Percentiles rank a stretch among this genome's conserved stretches.
Evolutionary conservation across 2,113 vertebrate genomes (phyloP).

Genomic region (Otolemur garnettii): DNA sequence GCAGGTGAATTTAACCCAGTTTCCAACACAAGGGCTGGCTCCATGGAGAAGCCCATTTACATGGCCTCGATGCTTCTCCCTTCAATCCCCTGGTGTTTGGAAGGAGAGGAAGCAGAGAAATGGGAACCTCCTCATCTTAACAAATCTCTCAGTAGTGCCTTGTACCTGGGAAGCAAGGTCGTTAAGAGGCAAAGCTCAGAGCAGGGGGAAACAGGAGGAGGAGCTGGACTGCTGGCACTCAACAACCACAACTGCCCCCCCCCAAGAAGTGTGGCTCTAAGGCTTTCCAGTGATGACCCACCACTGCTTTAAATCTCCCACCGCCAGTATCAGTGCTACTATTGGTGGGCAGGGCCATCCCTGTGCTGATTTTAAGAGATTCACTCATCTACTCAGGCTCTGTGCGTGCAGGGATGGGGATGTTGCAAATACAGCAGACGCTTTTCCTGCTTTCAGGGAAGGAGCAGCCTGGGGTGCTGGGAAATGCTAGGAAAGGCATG

Average conservation of each 20-base stretch:
- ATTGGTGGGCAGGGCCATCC: rapidly evolving
- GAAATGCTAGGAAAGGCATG: background rate
- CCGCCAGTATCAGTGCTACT: background rate
- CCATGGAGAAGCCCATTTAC: background rate
- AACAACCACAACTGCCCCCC: rapidly evolving
- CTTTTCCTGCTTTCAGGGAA: background rate
- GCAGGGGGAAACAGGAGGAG: background rate
- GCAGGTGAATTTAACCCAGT: background rate
- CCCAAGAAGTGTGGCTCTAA: rapidly evolving
- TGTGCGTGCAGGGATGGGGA: background rate
- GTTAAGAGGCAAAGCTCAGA: background rate
- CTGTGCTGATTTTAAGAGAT: background rate
- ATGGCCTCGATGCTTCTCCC: background rate
- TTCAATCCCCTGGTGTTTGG: background rate
- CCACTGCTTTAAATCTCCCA: background rate
- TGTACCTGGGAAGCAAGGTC: background rate
- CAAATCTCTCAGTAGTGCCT: background rate
- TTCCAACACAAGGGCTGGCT: background rate
- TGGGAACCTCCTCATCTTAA: background rate
- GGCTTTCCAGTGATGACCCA: background rate
- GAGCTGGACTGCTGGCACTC: rapidly evolving
- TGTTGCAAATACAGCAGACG: background rate
- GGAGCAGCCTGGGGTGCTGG: background rate
- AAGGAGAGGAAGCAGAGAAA: background rate
- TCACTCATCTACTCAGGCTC: background rate